Percentiles rank a stretch among this genome's conserved stretches.
These are phyloP conservation scores for Drosophila paracracens DNA, from an alignment of 2,888 invertebrate genomes.

Conservation along the genomic window DNA sequence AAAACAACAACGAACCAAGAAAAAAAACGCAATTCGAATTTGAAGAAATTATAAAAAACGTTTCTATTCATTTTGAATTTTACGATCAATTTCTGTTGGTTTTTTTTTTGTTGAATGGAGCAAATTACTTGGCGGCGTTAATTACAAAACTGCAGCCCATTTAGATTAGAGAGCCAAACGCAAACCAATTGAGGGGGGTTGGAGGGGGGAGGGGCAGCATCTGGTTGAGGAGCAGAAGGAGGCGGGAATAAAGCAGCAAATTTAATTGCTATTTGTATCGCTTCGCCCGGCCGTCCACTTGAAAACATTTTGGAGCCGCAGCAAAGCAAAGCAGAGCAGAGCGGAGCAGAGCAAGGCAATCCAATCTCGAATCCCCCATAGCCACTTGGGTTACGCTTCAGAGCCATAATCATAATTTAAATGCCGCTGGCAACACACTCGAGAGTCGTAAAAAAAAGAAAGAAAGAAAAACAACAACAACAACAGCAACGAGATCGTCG, in stretches of 20 bases:
- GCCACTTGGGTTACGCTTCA: constrained; percentile 61
- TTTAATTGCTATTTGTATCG: constrained; percentile 54
- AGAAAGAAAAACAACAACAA: neutral
- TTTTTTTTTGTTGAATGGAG: constrained; percentile 27
- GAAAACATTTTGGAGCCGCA: constrained; percentile 32
- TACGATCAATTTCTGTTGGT: constrained; percentile 19
- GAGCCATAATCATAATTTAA: constrained; percentile 69
- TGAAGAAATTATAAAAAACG: constrained; percentile 34
- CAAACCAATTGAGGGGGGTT: constrained; percentile 20
- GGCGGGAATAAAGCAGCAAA: neutral
- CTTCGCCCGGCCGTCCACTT: constrained; percentile 33
- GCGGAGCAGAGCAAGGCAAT: neutral
- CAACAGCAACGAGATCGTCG: constrained; percentile 19
- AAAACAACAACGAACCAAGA: neutral
- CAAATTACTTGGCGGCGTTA: constrained; percentile 63
- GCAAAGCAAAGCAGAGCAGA: neutral
- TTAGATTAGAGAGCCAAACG: constrained; percentile 58
- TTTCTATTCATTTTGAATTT: constrained; percentile 45
- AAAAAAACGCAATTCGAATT: neutral
- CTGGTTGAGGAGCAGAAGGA: neutral
- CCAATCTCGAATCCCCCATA: constrained; percentile 10
- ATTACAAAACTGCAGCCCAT: constrained; percentile 64
- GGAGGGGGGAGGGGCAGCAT: neutral
- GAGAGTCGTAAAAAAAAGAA: constrained; percentile 44
- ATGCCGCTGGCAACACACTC: constrained; percentile 67